phyloP scores from a whole-genome alignment of 2,113 vertebrate genomes.

The Helogale parvula region DNA sequence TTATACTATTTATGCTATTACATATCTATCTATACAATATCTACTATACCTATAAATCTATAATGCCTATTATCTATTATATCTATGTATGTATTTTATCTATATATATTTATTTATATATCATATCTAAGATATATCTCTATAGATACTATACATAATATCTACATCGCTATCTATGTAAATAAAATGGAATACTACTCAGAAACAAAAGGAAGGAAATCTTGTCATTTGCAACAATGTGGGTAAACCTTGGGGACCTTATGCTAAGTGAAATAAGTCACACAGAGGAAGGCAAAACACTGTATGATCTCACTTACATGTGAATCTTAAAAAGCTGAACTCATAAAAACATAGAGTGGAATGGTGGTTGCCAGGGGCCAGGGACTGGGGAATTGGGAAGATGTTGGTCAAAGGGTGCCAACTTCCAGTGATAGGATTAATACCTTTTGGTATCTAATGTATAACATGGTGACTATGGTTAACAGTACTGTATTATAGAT shows the following conservation, averaged over 20 bases:
- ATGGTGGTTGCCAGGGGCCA: background rate
- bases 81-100: no score
- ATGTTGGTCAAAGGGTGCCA: background rate
- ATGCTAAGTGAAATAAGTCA: background rate
- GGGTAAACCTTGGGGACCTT: background rate
- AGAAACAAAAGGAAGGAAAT: background rate
- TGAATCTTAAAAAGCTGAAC: background rate
- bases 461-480: background rate
- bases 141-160: background rate
- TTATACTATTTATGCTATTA: no score
- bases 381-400: background rate
- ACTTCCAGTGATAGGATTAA: background rate
- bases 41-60: no score
- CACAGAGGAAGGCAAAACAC: background rate
- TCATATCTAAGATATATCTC: no score
- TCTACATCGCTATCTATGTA: background rate
- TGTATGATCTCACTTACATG: background rate
- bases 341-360: background rate
- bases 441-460: background rate
- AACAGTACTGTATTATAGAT: background rate
- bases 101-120: no score
- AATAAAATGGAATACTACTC: background rate
- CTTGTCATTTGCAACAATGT: background rate
- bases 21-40: no score
- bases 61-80: no score